Base-by-base conservation (phyloP, 2,888 invertebrate genomes). In the Catonia carolina region DNA sequence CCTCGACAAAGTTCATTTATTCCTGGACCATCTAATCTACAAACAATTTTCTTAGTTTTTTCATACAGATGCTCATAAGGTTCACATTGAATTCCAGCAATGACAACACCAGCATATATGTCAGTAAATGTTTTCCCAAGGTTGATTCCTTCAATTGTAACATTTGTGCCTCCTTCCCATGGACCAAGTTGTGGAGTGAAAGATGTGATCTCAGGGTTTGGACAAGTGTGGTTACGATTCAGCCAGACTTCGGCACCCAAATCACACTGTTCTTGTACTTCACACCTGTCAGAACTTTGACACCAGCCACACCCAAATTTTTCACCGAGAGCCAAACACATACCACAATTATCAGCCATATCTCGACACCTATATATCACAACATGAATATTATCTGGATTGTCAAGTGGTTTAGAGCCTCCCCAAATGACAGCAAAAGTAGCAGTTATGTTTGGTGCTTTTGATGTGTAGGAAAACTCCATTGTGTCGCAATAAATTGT, bases 231-330 rank as follows among this genome's bases (percentile, higher is more conserved):
- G 65, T 87, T 88, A 53, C 89, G 82, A 74, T 94, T 89, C 15
- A 97, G 75, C 95, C 96, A 97, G 62, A 87, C 85, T 14, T 65
- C 81, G 62, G 76, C 81, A 64, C 74, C 80, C 66, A 78, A 77
- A 60, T 87, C 89, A 71, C 94, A 95, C 71, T 93, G 91, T 64
- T 90, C 89, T 70, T 87, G 86, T 22, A 94, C 93, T 75, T 93
- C 91, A 72, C 95, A 96, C 54, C 88, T 81, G 70, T 90, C 88
- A 0, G 90, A 89, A 57, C 89, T 89, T 70, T 91, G 90, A 71
- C 96, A 97, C 97, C 97, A 97, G 50, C 96, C 96, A 74, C 97
- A 97, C 56, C 87, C 86, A 72, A 91, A 96, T 71, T 93, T 93
- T 68, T 89, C 86, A 2, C 89, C 85, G 60, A 94, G 78, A 22